Conservation (phyloP, 2,888 invertebrate genomes). For the Tetheella fluctuosa region DNA sequence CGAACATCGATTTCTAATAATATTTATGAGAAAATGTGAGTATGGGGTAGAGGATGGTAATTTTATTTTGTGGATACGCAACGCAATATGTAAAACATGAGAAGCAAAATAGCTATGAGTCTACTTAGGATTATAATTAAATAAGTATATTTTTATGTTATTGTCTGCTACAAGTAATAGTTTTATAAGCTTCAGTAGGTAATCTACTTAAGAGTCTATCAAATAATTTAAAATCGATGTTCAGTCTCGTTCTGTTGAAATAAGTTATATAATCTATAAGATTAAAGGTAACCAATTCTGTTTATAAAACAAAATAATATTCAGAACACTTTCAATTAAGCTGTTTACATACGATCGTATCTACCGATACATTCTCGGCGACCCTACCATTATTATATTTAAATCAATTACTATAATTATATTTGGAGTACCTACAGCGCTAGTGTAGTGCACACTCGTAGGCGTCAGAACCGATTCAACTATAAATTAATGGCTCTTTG, state of each 20-base stretch:
- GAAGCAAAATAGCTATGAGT: no score
- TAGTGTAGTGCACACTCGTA: conserved; percentile 53
- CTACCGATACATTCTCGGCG: conserved; percentile 57
- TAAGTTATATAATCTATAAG: neutral
- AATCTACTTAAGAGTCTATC: no score
- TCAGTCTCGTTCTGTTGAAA: no score
- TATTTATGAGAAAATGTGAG: neutral
- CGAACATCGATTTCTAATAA: neutral
- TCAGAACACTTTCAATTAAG: conserved; percentile 44
- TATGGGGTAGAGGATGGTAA: neutral
- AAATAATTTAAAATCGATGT: no score
- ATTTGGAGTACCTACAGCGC: conserved; percentile 47
- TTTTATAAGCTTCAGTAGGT: no score
- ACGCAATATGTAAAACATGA: no score
- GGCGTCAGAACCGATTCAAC: conserved; percentile 63
- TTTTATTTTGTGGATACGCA: neutral
- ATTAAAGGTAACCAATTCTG: neutral
- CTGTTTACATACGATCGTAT: conserved; percentile 68
- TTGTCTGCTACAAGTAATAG: no score
- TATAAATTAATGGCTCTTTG: conserved; percentile 73
- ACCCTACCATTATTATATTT: conserved; percentile 74
- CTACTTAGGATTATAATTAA: no score
- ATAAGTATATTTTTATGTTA: no score
- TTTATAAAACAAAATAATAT: conserved; percentile 12
- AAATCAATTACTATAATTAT: conserved; percentile 81